Conservation (phyloP, 2,888 invertebrate genomes). For the Tipula vernalis region DNA sequence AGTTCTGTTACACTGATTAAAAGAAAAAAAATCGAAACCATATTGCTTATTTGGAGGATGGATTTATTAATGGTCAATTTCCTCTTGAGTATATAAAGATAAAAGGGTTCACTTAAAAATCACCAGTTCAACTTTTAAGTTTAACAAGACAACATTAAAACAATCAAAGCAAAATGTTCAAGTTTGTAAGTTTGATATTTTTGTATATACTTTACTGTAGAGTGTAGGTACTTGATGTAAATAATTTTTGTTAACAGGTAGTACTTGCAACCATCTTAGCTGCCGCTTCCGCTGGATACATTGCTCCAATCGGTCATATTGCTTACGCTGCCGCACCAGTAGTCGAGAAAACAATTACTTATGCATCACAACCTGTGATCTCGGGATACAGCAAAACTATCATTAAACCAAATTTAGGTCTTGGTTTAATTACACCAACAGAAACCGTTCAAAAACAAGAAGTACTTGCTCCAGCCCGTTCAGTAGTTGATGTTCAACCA, state of each 20-base stretch:
- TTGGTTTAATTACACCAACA: conserved; percentile 17
- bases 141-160: not conserved
- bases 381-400: conserved; percentile 26
- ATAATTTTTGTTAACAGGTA: conserved; percentile 30
- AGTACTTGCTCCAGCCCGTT: conserved; percentile 27
- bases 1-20: not conserved
- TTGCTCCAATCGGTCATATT: not conserved
- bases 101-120: not conserved
- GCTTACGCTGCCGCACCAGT: not conserved
- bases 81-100: not conserved
- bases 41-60: not conserved
- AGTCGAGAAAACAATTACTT: conserved; percentile 15
- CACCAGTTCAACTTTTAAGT: conserved; percentile 25
- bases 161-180: conserved; percentile 29
- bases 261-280: conserved; percentile 49
- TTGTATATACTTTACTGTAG: not conserved
- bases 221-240: not conserved
- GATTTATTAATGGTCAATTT: not conserved
- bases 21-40: not conserved
- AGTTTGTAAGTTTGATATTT: conserved; percentile 29
- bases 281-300: conserved; percentile 26
- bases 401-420: conserved; percentile 26
- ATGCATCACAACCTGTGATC: conserved; percentile 27
- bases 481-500: conserved; percentile 27
- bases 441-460: conserved; percentile 22